Base-by-base conservation (phyloP, 2,797 vertebrate genomes). In the Chromobotia macracanthus region DNA sequence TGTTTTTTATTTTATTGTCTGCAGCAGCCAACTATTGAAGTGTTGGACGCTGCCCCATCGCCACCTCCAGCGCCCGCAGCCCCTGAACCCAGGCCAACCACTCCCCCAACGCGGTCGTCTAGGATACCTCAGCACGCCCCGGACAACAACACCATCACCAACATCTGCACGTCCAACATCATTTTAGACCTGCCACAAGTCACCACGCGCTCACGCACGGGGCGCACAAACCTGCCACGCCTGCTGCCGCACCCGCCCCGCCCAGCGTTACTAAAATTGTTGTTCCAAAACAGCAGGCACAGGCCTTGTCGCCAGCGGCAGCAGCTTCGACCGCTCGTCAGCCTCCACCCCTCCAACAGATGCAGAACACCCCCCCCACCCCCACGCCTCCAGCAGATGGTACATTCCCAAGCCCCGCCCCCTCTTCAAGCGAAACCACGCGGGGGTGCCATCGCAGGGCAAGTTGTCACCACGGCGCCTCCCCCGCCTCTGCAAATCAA, bases 301-400 rank as follows among this genome's bases (percentile, higher is more conserved):
- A 94, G 82, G 86, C 91, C 0, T 38, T 53, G 50, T 90, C 89
- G 13, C 89, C 87, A 28, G 84, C 78, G 2, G 6, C 46, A 0
- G 16, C 87, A 0, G 82, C 87, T 13, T 69, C 84, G 16, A 86
- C 90, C 1, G 79, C 86, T 0, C 95, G 92, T 18, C 95, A 94
- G 84, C 95, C 96, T 0, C 96, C 96, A 0, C 96, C 96, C 0
- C 94, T 95, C 3, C 92, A 96, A 86, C 95, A 96, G 86, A 96
- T 96, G 91, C 95, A 96, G 89, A 94, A 93, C 84, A 94, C 94
- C 1, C 92, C 91, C n/a, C 0, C 92, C 86, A 0, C 94, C 95
- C 0, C 95, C 93, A 19, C 67, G 90, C 89, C 89, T 95, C 72
- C 95, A 95, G 87, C 95, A 95, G 87, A 93, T 94, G 91, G 93